A percentile compares a stretch with the other conserved stretches of the same genome.
Conservation (phyloP, 2,797 vertebrate genomes). For the Cottoperca gobio region DNA sequence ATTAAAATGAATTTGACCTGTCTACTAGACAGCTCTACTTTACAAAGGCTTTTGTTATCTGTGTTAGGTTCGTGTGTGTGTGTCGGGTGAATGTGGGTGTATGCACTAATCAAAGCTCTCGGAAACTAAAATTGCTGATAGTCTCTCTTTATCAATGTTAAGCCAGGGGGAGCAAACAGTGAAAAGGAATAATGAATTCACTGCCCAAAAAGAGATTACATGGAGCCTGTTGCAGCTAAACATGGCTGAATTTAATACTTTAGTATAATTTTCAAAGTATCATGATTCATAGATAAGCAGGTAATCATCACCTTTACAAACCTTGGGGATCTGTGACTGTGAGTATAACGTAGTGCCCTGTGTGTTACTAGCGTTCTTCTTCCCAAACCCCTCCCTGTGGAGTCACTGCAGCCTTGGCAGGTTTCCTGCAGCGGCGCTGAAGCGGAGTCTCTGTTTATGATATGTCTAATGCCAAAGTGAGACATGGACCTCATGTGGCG, state of each 20-base stretch:
- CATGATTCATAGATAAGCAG: constrained; percentile 29
- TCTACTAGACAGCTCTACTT: constrained; percentile 39
- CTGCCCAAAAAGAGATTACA: constrained; percentile 34
- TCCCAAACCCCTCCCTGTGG: constrained; percentile 25
- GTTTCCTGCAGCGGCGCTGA: constrained; percentile 56
- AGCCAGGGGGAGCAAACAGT: constrained; percentile 48
- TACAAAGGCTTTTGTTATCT: constrained; percentile 30
- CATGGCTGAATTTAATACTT: constrained; percentile 31
- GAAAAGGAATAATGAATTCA: constrained; percentile 48
- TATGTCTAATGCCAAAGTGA: constrained; percentile 71
- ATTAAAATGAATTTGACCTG: constrained; percentile 50
- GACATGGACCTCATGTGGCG: constrained; percentile 75
- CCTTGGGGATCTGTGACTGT: constrained; percentile 40
- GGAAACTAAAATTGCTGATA: constrained; percentile 38
- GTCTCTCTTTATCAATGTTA: constrained; percentile 37
- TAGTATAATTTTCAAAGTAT: constrained; percentile 26
- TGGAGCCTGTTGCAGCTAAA: constrained; percentile 42
- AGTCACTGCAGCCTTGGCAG: constrained; percentile 54
- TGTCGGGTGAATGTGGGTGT: background rate
- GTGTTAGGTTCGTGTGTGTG: background rate
- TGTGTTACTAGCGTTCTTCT: constrained; percentile 24
- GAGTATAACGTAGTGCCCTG: constrained; percentile 54
- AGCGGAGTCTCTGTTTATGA: constrained; percentile 72
- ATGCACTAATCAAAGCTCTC: background rate
- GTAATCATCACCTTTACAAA: constrained; percentile 46